Evolutionary conservation across 2,888 invertebrate genomes (phyloP), one percentile per base, ranked within the genome.

Genomic region (Poecilus cupreus): DNA sequence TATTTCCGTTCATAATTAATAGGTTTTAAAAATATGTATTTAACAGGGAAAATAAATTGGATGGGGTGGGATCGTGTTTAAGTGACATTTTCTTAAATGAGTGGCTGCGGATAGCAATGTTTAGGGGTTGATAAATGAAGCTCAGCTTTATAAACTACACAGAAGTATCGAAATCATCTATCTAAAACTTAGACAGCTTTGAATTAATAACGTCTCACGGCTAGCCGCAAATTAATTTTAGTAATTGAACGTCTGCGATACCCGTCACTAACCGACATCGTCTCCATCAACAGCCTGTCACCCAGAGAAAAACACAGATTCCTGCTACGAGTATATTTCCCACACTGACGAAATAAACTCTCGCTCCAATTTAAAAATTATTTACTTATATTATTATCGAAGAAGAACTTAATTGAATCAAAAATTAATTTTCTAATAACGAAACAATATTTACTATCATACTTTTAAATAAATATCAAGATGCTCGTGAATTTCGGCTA

Each of bases 131-230:
- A 70, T 79, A 79, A 79, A 79, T 79, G 79, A 51, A 70, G 68
- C 24, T 10, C 49, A 20, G 51, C 18, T 37, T 79, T 49, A 70
- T 79, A 51, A 70, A 79, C 79, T 70, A 51, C 26, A 46, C 20
- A 70, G 79, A 79, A 79, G 79, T 79, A 79, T 79, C 70, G 79
- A 79, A 79, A 79, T 76, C 76, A 76, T 76, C 76, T 76, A 76
- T 68, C 79, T 79, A 79, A 79, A 70, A 79, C 51, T 51, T 70
- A 37, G 79, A 79, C 79, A 79, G 79, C 68, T 46, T 70, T 68
- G 51, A 78, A 78, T 79, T 79, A 79, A 79, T 79, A 78, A 64
- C 57, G 51, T 79, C 54, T 79, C 51, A 70, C 32, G 51, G 32
- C 26, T 79, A 70, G 32, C 70, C 68, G 32, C 57, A 68, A 79